Conservation (phyloP, 1,140 invertebrate genomes). For the Zaprionus camerounensis region DNA sequence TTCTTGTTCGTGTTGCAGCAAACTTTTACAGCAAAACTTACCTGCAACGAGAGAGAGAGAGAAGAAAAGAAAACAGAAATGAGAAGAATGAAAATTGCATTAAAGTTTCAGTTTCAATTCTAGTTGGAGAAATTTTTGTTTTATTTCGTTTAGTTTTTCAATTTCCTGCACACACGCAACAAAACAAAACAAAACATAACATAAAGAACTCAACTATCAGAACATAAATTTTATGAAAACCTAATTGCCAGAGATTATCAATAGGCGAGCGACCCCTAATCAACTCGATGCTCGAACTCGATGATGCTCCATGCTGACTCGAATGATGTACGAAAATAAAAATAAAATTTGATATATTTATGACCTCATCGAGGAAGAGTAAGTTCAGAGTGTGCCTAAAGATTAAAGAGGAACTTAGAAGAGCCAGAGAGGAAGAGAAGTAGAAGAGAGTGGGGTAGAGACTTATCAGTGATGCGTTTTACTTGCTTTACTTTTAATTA, state of each 20-base stretch:
- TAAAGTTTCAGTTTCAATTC: slow-evolving; percentile 58
- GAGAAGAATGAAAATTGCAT: slow-evolving; percentile 62
- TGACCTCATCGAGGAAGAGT: slow-evolving; percentile 46
- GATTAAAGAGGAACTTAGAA: slow-evolving; percentile 32
- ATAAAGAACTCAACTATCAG: slow-evolving; percentile 23
- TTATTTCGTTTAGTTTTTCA: slow-evolving; percentile 24
- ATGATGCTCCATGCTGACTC: neutral
- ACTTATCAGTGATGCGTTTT: slow-evolving; percentile 64
- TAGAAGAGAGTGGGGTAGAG: neutral
- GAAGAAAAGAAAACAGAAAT: slow-evolving; percentile 20
- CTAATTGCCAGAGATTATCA: slow-evolving; percentile 64
- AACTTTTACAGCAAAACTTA: slow-evolving; percentile 63
- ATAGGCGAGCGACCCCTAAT: slow-evolving; percentile 27
- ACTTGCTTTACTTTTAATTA: slow-evolving; percentile 64
- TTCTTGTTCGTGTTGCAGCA: slow-evolving; percentile 29
- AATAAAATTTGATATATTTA: slow-evolving; percentile 71
- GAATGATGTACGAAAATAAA: slow-evolving; percentile 48
- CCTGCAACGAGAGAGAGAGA: slow-evolving; percentile 57
- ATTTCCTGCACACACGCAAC: neutral
- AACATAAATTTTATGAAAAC: slow-evolving; percentile 49
- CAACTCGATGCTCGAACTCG: neutral
- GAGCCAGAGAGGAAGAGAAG: slow-evolving; percentile 6
- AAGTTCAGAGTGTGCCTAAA: neutral
- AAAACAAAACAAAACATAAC: neutral
- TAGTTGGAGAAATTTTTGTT: slow-evolving; percentile 1